Percentiles rank a stretch among this genome's conserved stretches.
phyloP scores from a whole-genome alignment of 2,113 vertebrate species.

The human region GRCh38 chr2:69582501-69583000 shows the following conservation, averaged over 20 bases:
- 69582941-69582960: not conserved
- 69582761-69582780: not conserved
- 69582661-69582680: not conserved
- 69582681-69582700: not conserved
- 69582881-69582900: not conserved
- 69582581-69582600: not conserved
- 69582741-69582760: not conserved
- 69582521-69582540: slow-evolving; percentile 46
- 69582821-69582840: slow-evolving; percentile 8
- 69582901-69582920: not conserved
- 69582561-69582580: not conserved
- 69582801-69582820: not conserved
- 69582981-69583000: not conserved
- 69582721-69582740: not conserved
- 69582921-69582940: not conserved
- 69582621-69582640: slow-evolving; percentile 26
- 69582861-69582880: not conserved
- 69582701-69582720: not conserved
- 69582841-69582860: not conserved
- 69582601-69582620: slow-evolving; percentile 42
- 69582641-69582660: not conserved
- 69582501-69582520: not conserved
- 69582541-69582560: slow-evolving; percentile 54
- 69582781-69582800: slow-evolving; percentile 51
- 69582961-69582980: not conserved